phyloP scores from a whole-genome alignment of 2,888 invertebrate genomes.

The Gastracanthus pulcherrimus region DNA sequence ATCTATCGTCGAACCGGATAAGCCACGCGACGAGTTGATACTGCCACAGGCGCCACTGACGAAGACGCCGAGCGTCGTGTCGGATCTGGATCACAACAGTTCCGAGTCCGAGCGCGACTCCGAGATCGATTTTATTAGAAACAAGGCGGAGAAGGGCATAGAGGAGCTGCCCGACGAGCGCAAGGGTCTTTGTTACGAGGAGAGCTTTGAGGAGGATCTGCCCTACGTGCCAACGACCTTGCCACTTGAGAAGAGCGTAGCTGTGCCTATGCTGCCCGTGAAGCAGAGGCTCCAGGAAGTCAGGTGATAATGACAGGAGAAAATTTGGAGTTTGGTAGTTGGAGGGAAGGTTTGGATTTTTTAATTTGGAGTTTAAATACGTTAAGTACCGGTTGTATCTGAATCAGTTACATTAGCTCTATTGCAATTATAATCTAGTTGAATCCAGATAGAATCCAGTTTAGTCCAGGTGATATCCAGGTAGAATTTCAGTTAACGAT shows the following conservation, averaged over 20 bases:
- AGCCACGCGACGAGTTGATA: conserved; percentile 8
- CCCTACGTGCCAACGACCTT: conserved; percentile 94
- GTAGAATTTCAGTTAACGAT: no score
- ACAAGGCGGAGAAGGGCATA: conserved; percentile 77
- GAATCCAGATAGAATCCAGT: no score
- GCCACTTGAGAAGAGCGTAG: conserved; percentile 90
- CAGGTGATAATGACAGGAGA: conserved; percentile 51
- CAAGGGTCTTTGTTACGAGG: conserved; percentile 88
- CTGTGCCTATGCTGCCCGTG: conserved; percentile 89
- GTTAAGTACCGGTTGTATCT: neutral
- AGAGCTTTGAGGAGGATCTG: conserved; percentile 90
- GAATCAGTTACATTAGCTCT: no score
- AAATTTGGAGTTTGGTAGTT: no score
- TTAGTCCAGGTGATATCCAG: no score
- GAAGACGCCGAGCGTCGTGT: conserved; percentile 70
- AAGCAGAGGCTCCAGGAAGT: conserved; percentile 81
- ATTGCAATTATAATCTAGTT: no score
- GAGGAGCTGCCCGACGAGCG: conserved; percentile 83
- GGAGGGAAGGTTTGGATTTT: neutral
- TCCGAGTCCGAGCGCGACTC: conserved; percentile 88
- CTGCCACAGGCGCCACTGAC: conserved; percentile 59
- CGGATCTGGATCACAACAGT: conserved; percentile 74
- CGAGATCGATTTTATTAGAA: conserved; percentile 79
- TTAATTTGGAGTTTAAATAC: neutral
- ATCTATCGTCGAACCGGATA: neutral